Conservation (phyloP, 2,888 invertebrate genomes). For the Nomada lathburiana region DNA sequence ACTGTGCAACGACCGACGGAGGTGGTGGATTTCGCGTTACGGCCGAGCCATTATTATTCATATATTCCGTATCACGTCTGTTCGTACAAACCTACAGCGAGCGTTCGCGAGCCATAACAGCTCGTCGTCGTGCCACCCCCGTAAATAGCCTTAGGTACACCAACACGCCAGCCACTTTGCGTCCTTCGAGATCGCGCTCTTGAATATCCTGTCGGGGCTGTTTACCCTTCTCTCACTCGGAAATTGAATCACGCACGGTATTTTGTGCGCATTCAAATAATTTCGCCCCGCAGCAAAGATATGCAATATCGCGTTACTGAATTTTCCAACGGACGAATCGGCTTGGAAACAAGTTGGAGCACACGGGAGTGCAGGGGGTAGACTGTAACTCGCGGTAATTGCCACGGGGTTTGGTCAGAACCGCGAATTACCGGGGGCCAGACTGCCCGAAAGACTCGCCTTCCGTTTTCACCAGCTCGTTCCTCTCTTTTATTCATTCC, state of each 20-base stretch:
- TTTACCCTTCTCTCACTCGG: conserved; percentile 23
- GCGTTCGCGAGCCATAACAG: conserved; percentile 70
- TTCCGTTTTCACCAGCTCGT: conserved; percentile 45
- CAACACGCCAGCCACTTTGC: conserved; percentile 63
- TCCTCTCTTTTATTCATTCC: conserved; percentile 11
- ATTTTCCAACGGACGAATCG: too few species aligned
- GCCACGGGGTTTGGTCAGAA: conserved; percentile 70
- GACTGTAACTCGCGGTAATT: conserved; percentile 74
- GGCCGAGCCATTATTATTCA: conserved; percentile 83
- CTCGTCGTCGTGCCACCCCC: conserved; percentile 64
- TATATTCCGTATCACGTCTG: conserved; percentile 84
- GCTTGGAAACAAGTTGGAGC: too few species aligned
- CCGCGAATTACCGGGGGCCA: conserved; percentile 57
- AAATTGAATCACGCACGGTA: conserved; percentile 17
- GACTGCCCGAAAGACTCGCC: conserved; percentile 64
- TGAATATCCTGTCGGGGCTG: conserved; percentile 46
- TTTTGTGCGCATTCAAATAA: not conserved
- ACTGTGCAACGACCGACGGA: conserved; percentile 70
- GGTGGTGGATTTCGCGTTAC: conserved; percentile 78
- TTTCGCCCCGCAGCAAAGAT: not conserved
- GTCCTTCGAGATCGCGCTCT: conserved; percentile 48
- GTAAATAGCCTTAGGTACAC: conserved; percentile 73
- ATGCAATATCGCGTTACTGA: too few species aligned
- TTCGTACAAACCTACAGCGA: conserved; percentile 78
- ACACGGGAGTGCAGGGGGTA: conserved; percentile 36